Conservation (phyloP, 2,113 vertebrate species). For the Chroicocephalus ridibundus region DNA sequence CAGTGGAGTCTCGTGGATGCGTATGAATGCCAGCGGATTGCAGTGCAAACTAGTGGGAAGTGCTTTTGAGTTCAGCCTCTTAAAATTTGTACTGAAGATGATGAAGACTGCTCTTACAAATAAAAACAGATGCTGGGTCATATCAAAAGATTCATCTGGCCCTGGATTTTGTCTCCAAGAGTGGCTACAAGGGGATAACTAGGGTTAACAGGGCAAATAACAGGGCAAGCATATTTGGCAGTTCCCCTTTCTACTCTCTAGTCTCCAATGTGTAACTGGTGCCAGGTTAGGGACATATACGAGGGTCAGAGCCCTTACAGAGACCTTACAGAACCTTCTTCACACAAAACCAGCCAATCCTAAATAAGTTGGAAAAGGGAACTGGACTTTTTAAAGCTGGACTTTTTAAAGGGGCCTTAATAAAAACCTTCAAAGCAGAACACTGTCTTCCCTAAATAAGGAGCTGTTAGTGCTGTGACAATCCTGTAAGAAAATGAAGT, state of each 20-base stretch:
- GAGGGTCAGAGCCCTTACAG: not conserved
- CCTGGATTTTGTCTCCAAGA: not conserved
- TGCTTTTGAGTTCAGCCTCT: not conserved
- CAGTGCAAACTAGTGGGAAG: not conserved
- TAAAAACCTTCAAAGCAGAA: not conserved
- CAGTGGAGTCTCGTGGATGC: fast-evolving
- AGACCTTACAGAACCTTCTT: not conserved
- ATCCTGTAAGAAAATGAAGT: not conserved
- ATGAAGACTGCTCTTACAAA: not conserved
- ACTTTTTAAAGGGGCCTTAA: not conserved
- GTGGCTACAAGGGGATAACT: not conserved
- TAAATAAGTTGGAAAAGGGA: not conserved
- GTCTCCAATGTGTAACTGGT: not conserved
- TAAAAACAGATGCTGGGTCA: not conserved
- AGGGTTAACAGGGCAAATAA: not conserved
- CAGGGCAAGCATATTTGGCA: not conserved
- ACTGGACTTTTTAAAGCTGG: not conserved
- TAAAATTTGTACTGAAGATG: not conserved
- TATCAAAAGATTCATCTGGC: not conserved
- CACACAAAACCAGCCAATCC: not conserved
- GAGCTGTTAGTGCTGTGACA: not conserved
- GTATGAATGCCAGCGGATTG: not conserved
- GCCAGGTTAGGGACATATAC: not conserved
- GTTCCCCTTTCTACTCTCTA: not conserved
- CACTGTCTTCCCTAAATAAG: not conserved